Conservation (phyloP, 2,888 invertebrate genomes). For the Stenichneumon culpator region DNA sequence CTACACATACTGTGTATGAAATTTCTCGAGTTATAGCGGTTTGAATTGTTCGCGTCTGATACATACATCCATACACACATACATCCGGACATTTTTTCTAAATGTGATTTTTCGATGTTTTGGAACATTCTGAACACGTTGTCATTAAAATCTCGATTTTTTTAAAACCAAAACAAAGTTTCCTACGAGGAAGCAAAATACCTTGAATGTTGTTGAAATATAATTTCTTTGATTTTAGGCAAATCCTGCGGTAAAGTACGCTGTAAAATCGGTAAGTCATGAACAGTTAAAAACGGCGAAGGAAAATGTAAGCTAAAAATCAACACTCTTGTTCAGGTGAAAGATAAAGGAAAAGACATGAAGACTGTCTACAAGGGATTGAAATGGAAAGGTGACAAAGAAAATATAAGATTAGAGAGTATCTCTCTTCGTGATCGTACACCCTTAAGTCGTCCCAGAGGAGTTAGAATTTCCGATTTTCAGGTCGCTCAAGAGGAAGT, state of each 20-base stretch:
- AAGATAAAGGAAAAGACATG: constrained; percentile 91
- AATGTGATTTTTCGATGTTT: too few species aligned
- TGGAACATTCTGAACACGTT: too few species aligned
- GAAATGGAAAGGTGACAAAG: constrained; percentile 87
- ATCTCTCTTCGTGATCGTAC: neutral
- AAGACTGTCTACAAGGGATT: constrained; percentile 93
- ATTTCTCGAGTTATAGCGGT: too few species aligned
- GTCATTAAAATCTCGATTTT: too few species aligned
- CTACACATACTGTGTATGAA: too few species aligned
- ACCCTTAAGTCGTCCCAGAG: neutral
- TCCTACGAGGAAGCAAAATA: neutral
- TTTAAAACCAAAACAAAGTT: neutral
- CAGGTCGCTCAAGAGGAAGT: constrained; percentile 80
- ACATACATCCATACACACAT: too few species aligned
- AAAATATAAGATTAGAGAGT: neutral
- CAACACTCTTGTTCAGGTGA: constrained; percentile 86
- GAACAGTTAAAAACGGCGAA: neutral
- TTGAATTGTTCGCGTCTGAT: too few species aligned
- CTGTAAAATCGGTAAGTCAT: constrained; percentile 95
- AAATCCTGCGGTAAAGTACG: constrained; percentile 97
- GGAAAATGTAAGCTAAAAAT: neutral
- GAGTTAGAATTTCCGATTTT: constrained; percentile 20
- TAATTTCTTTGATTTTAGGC: constrained; percentile 89
- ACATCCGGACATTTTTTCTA: too few species aligned
- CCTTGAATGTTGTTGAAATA: constrained; percentile 17